These are phyloP conservation scores for Pyrrhopygopsis socrates DNA, from an alignment of 2,888 invertebrate species.

Conservation along the genomic window DNA sequence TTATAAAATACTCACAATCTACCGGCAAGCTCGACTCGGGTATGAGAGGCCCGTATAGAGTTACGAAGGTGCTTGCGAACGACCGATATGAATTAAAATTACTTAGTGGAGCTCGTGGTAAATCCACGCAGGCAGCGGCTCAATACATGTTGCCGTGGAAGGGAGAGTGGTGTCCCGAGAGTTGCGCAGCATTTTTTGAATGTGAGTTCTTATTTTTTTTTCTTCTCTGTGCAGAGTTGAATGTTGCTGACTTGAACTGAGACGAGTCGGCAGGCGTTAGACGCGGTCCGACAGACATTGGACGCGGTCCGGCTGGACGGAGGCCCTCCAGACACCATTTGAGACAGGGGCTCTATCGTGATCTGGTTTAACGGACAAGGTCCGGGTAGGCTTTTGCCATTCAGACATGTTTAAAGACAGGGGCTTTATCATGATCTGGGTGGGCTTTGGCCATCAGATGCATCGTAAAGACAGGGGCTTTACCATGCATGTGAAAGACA, in stretches of 20 bases:
- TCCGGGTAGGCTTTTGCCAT: slow-evolving; percentile 40
- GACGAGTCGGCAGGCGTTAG: slow-evolving; percentile 68
- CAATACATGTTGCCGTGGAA: slow-evolving; percentile 73
- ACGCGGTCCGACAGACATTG: slow-evolving; percentile 83
- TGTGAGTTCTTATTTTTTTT: slow-evolving; percentile 17
- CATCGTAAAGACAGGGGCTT: not conserved
- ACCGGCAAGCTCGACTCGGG: slow-evolving; percentile 75
- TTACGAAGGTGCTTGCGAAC: slow-evolving; percentile 24
- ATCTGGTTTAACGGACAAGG: slow-evolving; percentile 49
- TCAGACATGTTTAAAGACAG: not conserved
- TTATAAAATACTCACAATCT: slow-evolving; percentile 64
- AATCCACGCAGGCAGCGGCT: slow-evolving; percentile 72
- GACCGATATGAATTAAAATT: slow-evolving; percentile 60
- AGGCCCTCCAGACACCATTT: slow-evolving; percentile 68
- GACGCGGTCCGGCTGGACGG: slow-evolving; percentile 62
- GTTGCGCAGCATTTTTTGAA: slow-evolving; percentile 63
- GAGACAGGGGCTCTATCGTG: slow-evolving; percentile 69
- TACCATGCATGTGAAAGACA: not conserved
- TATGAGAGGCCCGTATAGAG: slow-evolving; percentile 73
- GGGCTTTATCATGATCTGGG: not conserved
- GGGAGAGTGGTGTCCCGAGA: slow-evolving; percentile 69
- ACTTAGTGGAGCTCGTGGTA: slow-evolving; percentile 61
- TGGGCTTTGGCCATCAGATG: not conserved
- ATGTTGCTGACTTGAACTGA: slow-evolving; percentile 68
- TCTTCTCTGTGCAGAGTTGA: slow-evolving; percentile 84